Evolutionary conservation across 2,797 vertebrate genomes (phyloP).

Genomic region (Garrulus glandarius): DNA sequence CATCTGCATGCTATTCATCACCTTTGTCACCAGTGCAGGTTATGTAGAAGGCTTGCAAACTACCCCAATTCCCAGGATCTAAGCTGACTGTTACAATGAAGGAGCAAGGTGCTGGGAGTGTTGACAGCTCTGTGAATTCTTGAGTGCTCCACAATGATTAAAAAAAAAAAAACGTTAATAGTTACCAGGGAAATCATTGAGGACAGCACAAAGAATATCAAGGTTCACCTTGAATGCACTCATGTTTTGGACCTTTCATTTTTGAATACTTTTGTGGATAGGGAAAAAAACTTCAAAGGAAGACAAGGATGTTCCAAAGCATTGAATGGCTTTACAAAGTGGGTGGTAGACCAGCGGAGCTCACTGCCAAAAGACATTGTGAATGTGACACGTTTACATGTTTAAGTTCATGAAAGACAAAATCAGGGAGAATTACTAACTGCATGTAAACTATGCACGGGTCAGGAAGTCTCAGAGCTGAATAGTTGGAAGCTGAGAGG

Average conservation of each 20-base stretch:
- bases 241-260: not conserved
- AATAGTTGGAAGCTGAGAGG: not conserved
- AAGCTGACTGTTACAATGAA: not conserved
- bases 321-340: conserved; percentile 15
- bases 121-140: conserved; percentile 24
- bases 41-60: not conserved
- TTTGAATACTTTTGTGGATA: not conserved
- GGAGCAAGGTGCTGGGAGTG: not conserved
- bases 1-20: not conserved
- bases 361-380: not conserved
- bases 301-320: not conserved
- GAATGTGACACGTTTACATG: not conserved
- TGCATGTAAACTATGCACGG: not conserved
- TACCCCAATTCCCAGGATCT: not conserved
- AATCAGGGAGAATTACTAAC: conserved; percentile 15
- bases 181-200: not conserved
- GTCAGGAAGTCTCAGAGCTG: conserved; percentile 21
- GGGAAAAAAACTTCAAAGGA: not conserved
- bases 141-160: not conserved
- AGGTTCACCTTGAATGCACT: not conserved
- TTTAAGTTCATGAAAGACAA: conserved; percentile 33
- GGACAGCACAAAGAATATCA: not conserved
- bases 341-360: not conserved
- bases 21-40: not conserved
- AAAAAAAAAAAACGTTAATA: not conserved